A percentile compares a stretch with the other conserved stretches of the same genome.
phyloP scores from a whole-genome alignment of 2,797 vertebrate genomes.

The Liasis olivaceus region DNA sequence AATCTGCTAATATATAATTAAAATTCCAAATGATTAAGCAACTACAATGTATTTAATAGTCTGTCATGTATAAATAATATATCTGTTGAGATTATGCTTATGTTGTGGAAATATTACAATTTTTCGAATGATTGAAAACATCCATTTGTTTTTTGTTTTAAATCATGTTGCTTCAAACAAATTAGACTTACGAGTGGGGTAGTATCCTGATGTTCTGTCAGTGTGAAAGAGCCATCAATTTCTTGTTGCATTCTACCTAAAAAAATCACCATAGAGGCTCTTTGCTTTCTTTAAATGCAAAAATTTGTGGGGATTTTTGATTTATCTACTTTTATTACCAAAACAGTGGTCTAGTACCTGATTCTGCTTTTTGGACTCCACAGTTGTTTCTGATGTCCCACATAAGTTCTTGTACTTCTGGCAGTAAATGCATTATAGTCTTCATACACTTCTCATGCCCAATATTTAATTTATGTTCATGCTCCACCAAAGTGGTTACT shows the following conservation, averaged over 20 bases:
- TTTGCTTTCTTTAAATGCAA: conserved; percentile 18
- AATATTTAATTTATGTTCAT: conserved; percentile 18
- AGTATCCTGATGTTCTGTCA: background rate
- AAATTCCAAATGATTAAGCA: background rate
- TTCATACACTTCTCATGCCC: conserved; percentile 38
- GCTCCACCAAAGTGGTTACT: conserved; percentile 11
- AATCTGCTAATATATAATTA: background rate
- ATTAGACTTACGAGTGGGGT: background rate
- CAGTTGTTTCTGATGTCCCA: conserved; percentile 68
- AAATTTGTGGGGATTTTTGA: conserved; percentile 26
- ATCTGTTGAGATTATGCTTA: background rate
- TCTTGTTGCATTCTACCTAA: conserved; percentile 14
- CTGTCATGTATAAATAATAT: background rate
- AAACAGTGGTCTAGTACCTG: conserved; percentile 41
- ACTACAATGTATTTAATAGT: background rate
- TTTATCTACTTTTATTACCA: conserved; percentile 15
- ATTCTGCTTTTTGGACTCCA: conserved; percentile 48
- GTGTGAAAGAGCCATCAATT: background rate
- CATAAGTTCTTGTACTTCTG: conserved; percentile 75
- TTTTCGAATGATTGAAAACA: background rate
- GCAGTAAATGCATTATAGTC: conserved; percentile 62
- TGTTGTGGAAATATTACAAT: background rate
- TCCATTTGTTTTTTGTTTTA: background rate
- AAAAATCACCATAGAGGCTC: background rate
- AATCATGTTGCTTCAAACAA: background rate